A percentile compares a stretch with the other conserved stretches of the same genome.
phyloP scores from a whole-genome alignment of 1,140 invertebrate genomes.

The Drosophila pallidifrons region DNA sequence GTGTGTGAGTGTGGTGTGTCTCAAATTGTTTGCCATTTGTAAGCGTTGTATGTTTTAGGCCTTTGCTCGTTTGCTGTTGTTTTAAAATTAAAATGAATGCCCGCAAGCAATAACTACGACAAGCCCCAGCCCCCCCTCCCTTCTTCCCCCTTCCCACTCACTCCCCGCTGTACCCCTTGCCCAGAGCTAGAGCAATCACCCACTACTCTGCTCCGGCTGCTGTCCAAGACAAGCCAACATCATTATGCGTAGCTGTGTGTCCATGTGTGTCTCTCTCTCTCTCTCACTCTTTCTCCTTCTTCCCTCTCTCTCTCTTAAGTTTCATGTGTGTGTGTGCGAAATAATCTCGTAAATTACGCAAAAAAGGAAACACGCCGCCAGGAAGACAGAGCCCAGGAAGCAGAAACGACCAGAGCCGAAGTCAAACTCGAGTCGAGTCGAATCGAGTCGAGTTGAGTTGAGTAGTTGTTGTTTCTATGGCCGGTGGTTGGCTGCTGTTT shows the following conservation, averaged over 20 bases:
- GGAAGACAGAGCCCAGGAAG: conserved; percentile 37
- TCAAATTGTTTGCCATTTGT: conserved; percentile 82
- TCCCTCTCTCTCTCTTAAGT: conserved; percentile 28
- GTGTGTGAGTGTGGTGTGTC: conserved; percentile 41
- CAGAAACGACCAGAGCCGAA: conserved; percentile 29
- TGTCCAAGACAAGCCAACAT: conserved; percentile 82
- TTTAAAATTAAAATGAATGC: conserved; percentile 84
- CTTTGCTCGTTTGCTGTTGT: conserved; percentile 71
- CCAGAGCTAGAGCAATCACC: conserved; percentile 19
- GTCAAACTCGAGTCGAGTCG: conserved; percentile 15
- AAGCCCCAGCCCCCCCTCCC: conserved; percentile 48
- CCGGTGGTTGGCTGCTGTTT: conserved; percentile 60
- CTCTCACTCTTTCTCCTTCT: conserved; percentile 39
- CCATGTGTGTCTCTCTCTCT: conserved; percentile 43
- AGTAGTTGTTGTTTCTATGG: conserved; percentile 21
- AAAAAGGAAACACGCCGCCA: conserved; percentile 71
- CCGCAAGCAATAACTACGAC: conserved; percentile 83
- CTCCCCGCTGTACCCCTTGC: background rate
- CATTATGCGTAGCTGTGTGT: conserved; percentile 81
- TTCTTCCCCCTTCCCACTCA: conserved; percentile 5
- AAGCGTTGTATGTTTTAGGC: conserved; percentile 78
- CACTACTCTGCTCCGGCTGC: conserved; percentile 47
- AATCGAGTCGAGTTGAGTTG: background rate
- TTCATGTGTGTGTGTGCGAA: conserved; percentile 64
- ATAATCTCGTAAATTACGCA: conserved; percentile 84